Evolutionary conservation across 2,113 vertebrate genomes (phyloP).

Genomic region (Gila orcuttii): DNA sequence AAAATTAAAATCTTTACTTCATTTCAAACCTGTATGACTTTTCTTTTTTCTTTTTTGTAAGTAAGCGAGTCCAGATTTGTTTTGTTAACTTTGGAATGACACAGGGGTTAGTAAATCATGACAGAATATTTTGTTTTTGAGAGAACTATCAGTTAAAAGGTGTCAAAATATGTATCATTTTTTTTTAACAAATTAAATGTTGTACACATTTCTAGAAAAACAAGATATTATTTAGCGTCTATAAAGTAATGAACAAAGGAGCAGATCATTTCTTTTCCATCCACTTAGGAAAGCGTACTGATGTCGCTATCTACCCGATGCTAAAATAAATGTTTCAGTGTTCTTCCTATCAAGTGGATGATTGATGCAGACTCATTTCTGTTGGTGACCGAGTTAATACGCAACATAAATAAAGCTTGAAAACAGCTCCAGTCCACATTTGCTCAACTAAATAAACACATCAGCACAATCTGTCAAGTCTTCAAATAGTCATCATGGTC

Average conservation of each 20-base stretch:
- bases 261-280: background rate
- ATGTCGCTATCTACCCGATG: background rate
- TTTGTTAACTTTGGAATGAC: no score
- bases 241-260: background rate
- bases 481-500: constrained; percentile 62
- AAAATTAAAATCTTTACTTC: no score
- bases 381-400: constrained; percentile 60
- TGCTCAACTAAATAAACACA: constrained; percentile 64
- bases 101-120: background rate
- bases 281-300: background rate
- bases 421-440: constrained; percentile 60
- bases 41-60: background rate
- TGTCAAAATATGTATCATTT: background rate
- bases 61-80: background rate
- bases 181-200: background rate
- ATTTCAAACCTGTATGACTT: no score
- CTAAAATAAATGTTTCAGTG: constrained; percentile 35
- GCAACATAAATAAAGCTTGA: constrained; percentile 63
- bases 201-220: background rate
- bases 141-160: background rate
- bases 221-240: background rate
- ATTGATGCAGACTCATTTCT: constrained; percentile 58
- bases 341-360: constrained; percentile 48
- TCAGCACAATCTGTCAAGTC: constrained; percentile 66
- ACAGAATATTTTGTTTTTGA: background rate